Base-by-base conservation (phyloP, 1,140 invertebrate species). In the Musca vetustissima region DNA sequence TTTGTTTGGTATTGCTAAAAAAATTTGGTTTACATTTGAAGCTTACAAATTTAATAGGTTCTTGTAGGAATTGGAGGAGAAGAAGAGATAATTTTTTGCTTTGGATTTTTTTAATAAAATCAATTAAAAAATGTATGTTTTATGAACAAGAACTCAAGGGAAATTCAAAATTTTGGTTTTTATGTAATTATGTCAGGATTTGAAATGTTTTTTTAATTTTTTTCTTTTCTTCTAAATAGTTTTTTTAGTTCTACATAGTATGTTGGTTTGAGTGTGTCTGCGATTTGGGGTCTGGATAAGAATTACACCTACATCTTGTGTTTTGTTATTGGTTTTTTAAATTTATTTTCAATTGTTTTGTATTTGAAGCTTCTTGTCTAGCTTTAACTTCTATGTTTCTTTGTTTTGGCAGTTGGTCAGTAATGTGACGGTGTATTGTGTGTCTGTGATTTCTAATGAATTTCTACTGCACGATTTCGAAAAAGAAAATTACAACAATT, bases 371-470 rank as follows among this genome's bases (percentile, higher is more conserved):
- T 19, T 61, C 17, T 36, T 36, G 32, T 36, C 6, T 15, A 59
- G 17, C 17, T 61, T 61, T 43, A 9, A 17, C 36, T 59, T 59
- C 24, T 61, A n/a, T n/a, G n/a, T n/a, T n/a, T n/a, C n/a, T n/a
- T n/a, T n/a, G n/a, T n/a, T 19, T 61, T 61, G 57, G 57, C 57
- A 61, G 57, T 61, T 61, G 57, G 57, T 61, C 57, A 43, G 57
- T 61, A 61, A 61, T 32, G 17, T 36, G 57, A 24, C 24, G n/a
- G 28, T 59, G 25, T 28, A n/a, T 59, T 1, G 57, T 61, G 11
- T 36, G 13, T 9, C n/a, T 9, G 53, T n/a, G 28, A n/a, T 9
- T 21, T 24, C 22, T 55, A 14, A 24, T 55, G 21, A 7, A 25
- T 0, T 25, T 24, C 22, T 21, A 24, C 22, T 15, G 24, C 24